Conservation (phyloP, 2,797 vertebrate species). For the Phoebastria nigripes region DNA sequence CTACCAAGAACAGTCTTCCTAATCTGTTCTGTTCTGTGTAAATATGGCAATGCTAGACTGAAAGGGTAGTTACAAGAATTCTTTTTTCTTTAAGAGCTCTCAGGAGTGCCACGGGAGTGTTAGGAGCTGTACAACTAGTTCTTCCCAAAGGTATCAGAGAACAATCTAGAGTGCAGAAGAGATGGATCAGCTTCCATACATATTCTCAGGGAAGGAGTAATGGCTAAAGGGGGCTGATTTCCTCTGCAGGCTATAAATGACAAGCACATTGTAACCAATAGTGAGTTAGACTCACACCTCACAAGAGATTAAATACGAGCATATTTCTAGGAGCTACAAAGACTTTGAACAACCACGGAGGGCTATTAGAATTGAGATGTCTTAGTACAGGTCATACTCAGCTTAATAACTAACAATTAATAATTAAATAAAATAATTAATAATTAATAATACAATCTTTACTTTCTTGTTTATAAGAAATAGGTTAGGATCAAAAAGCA, state of each 20-base stretch:
- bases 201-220: background rate
- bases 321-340: background rate
- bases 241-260: background rate
- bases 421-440: background rate
- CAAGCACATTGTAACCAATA: background rate
- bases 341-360: background rate
- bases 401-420: background rate
- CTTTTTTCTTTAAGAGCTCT: background rate
- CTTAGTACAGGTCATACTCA: background rate
- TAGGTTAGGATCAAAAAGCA: background rate
- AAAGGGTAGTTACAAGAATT: background rate
- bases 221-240: background rate
- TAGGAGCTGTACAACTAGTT: background rate
- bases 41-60: background rate
- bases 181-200: background rate
- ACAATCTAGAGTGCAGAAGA: background rate
- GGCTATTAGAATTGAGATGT: background rate
- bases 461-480: background rate
- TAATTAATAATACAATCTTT: background rate
- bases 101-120: accelerated
- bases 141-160: background rate
- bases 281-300: background rate
- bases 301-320: background rate
- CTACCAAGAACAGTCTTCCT: background rate
- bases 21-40: background rate